Base-by-base conservation (phyloP, 37 sponge, comb jelly and placozoan genomes). In the Bolinopsis microptera region DNA sequence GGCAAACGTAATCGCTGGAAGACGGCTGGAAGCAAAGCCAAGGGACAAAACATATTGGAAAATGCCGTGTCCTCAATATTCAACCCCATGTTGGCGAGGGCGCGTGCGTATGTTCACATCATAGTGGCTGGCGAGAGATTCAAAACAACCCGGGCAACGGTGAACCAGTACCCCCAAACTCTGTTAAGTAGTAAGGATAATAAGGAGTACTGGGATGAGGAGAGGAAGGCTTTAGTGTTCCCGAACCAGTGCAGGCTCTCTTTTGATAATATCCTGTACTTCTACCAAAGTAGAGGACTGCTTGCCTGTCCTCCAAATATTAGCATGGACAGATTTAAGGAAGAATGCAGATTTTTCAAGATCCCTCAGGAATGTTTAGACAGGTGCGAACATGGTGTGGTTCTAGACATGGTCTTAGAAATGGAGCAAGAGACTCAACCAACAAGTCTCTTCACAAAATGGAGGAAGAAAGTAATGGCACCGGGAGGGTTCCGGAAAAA, bases 371-470 rank as follows among this genome's bases (percentile, higher is more conserved):
- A 72, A 5, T 8, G 31, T 72, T 23, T 72, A 72, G 75, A n/a
- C 31, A 72, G 75, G 75, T 72, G 75, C 26, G 75, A 72, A n/a
- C 75, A 72, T n/a, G 75, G 75, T 8, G 75, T 5, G 75, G 75
- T 72, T 3, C 75, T 72, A 28, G 75, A 72, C 75, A 72, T 72
- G 75, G 75, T 72, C 5, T 5, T 30, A n/a, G 31, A 72, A n/a
- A 72, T 5, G 75, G 75, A 72, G 75, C 3, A 28, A 5, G 75
- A 72, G 31, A 3, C 13, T 30, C 5, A 72, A 21, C 26, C 26
- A 3, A 8, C 26, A n/a, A n/a, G 75, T 3, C 5, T 28, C 26
- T n/a, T 72, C 75, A 72, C 26, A 8, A 72, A 72, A 2, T 30
- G 26, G 5, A n/a, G 75, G 31, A 72, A 21, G 75, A 72, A 21